A percentile compares a stretch with the other conserved stretches of the same genome.
phyloP scores from a whole-genome alignment of 2,797 vertebrate genomes.

The Amblyopsis hoosieri region DNA sequence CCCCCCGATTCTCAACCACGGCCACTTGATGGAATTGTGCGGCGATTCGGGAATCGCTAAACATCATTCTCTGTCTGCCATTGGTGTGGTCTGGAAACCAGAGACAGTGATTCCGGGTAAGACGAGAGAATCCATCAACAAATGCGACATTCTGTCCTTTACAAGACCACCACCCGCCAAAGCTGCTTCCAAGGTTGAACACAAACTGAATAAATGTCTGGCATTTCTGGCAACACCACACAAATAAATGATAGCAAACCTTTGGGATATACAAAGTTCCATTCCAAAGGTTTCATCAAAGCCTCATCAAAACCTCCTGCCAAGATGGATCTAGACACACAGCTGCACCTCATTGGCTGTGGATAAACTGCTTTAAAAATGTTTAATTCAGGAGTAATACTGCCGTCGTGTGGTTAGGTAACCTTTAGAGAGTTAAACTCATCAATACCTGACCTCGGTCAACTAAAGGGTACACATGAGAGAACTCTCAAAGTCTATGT shows the following conservation, averaged over 20 bases:
- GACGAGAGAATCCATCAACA: conserved; percentile 4
- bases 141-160: conserved; percentile 39
- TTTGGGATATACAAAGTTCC: conserved; percentile 39
- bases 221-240: conserved; percentile 23
- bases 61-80: no score
- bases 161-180: conserved; percentile 27
- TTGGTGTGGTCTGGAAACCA: no score
- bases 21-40: no score
- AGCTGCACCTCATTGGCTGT: conserved; percentile 70
- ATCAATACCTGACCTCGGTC: conserved; percentile 44
- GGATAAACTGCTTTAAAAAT: conserved; percentile 68
- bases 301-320: conserved; percentile 51
- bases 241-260: conserved; percentile 47
- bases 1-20: no score
- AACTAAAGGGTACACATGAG: neutral
- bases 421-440: conserved; percentile 53
- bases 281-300: conserved; percentile 65
- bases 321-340: conserved; percentile 67
- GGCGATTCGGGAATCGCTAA: no score
- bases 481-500: no score
- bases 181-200: conserved; percentile 36
- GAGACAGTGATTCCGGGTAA: no score
- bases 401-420: conserved; percentile 58
- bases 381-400: conserved; percentile 66
- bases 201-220: conserved; percentile 19